Percentiles rank a stretch among this genome's conserved stretches.
phyloP scores from a whole-genome alignment of 1,140 invertebrate species.

The Diabrotica undecimpunctata region DNA sequence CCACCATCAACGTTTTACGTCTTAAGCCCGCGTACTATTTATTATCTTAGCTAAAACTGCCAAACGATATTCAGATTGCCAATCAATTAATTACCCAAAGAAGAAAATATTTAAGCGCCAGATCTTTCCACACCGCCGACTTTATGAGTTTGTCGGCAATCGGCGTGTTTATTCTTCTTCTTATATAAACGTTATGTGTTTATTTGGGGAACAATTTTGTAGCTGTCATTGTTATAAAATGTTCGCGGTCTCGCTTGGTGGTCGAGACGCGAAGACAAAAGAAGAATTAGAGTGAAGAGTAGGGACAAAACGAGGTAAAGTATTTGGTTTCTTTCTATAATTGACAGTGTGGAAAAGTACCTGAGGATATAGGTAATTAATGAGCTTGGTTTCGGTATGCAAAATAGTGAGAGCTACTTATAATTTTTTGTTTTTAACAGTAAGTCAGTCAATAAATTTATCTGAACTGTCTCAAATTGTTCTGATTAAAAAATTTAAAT shows the following conservation, averaged over 20 bases:
- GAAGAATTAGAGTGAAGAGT: neutral
- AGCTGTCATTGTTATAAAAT: neutral
- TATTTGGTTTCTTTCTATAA: too few species aligned
- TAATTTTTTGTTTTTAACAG: too few species aligned
- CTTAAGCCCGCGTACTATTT: neutral
- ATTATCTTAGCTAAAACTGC: neutral
- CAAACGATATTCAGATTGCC: neutral
- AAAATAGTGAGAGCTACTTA: too few species aligned
- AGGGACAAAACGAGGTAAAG: too few species aligned
- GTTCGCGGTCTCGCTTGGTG: neutral
- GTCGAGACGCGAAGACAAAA: neutral
- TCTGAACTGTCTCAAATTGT: too few species aligned
- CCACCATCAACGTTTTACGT: neutral
- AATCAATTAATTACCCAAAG: constrained; percentile 1
- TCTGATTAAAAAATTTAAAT: too few species aligned
- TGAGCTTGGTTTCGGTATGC: too few species aligned
- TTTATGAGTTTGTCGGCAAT: constrained; percentile 2
- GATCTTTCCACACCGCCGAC: neutral
- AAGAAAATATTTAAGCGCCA: neutral
- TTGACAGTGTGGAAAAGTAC: too few species aligned
- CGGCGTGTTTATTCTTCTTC: neutral
- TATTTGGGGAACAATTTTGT: neutral
- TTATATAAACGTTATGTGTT: neutral
- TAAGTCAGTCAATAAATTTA: too few species aligned
- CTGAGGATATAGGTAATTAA: too few species aligned